phyloP scores from a whole-genome alignment of 2,113 vertebrate genomes.

The Hippocampus barbouri region DNA sequence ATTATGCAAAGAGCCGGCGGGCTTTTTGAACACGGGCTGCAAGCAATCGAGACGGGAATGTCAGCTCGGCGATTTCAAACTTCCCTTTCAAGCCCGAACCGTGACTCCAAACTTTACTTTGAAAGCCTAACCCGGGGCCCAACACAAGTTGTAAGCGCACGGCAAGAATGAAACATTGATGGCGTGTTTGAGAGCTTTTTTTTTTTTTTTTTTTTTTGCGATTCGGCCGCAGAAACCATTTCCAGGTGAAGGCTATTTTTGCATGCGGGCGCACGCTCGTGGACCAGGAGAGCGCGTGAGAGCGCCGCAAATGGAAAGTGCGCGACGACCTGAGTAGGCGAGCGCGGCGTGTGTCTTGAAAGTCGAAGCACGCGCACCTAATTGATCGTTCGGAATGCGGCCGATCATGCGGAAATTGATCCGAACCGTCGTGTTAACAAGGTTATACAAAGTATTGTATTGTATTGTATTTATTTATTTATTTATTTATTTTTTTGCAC shows the following conservation, averaged over 20 bases:
- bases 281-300: slow-evolving; percentile 30
- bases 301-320: slow-evolving; percentile 18
- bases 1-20: slow-evolving; percentile 15
- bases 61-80: neutral
- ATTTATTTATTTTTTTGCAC: no score
- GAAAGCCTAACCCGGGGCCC: slow-evolving; percentile 26
- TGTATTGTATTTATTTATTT: no score
- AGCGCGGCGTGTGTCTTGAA: neutral
- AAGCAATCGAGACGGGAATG: neutral
- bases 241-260: slow-evolving; percentile 52
- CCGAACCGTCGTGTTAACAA: neutral
- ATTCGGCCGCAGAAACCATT: slow-evolving; percentile 20
- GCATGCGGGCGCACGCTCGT: slow-evolving; percentile 45
- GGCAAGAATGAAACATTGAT: slow-evolving; percentile 56
- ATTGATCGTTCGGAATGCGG: neutral
- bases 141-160: slow-evolving; percentile 36
- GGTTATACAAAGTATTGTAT: neutral
- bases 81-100: neutral
- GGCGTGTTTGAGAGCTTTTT: slow-evolving; percentile 20
- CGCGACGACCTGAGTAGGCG: slow-evolving; percentile 2
- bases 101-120: neutral
- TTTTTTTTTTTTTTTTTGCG: slow-evolving; percentile 15
- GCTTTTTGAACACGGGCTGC: neutral
- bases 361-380: neutral
- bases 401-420: neutral